Base-by-base conservation (phyloP, 2,888 invertebrate genomes). In the Temnothorax unifasciatus region DNA sequence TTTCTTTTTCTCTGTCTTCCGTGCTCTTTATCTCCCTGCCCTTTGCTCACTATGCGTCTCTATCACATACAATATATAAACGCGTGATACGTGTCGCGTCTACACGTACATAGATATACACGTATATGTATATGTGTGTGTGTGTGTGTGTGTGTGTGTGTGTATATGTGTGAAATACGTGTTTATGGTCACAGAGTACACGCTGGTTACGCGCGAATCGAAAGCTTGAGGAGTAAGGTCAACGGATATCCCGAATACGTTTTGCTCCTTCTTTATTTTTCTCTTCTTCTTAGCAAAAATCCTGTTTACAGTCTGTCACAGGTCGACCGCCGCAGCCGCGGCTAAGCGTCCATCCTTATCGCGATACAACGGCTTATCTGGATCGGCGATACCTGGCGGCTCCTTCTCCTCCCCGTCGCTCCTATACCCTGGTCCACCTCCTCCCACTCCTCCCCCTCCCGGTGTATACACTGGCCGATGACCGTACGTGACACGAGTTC, bases 31-130 rank as follows among this genome's bases (percentile, higher is more conserved):
- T 66, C 57, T 82, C 34, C 29, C 54, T 44, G 25, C 38, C 71
- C 52, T 54, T 47, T 76, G 76, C 77, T 84, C 74, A 87, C 87
- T 85, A 76, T 81, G 81, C 85, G 85, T 76, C 88, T 84, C 66
- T 84, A 81, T 54, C 85, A 85, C 83, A 82, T 83, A 82, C 47
- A 21, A 79, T 77, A 84, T 87, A 79, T 44, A 81, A 85, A 73
- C 64, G 59, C 77, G 66, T 29, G 68, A 85, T 82, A 81, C 83
- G 81, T 74, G 63, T 83, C 76, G 44, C 69, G 41, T 76, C 44
- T 61, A n/a, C 74, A 21, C 66, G 54, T 64, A 50, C 73, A 66
- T 75, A 38, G 13, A 18, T 61, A 54, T 75, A 64, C 66, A 18
- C 74, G 18, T 63, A 25, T 64, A 29, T 29, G 29, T 29, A 29